phyloP scores from a whole-genome alignment of 2,113 vertebrate genomes.

The Atlantisia rogersi region DNA sequence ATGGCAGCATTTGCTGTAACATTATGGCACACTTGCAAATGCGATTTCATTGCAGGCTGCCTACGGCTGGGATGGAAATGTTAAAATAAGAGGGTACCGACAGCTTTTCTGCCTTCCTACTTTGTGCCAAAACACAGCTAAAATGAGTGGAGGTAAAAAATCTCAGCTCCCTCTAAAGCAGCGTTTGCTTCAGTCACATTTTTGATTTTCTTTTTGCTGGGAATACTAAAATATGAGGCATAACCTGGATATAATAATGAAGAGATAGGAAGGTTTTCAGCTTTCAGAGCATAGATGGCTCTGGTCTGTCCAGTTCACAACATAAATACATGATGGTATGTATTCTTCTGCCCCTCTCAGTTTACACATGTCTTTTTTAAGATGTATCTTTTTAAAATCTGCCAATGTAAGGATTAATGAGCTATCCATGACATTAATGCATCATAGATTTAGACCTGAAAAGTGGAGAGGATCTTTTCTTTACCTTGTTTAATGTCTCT shows the following conservation, averaged over 20 bases:
- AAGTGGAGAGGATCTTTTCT: not conserved
- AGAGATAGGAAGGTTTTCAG: not conserved
- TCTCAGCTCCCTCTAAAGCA: not conserved
- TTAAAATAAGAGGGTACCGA: constrained; percentile 11
- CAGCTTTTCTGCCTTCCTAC: not conserved
- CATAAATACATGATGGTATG: not conserved
- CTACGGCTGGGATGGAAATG: not conserved
- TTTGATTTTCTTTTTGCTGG: not conserved
- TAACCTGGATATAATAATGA: not conserved
- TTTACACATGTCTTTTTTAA: not conserved
- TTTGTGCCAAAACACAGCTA: constrained; percentile 7
- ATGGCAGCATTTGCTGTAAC: constrained; percentile 23
- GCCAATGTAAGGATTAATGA: not conserved
- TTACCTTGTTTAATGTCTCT: not conserved
- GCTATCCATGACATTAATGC: not conserved
- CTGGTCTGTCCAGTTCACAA: not conserved
- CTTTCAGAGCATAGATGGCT: not conserved
- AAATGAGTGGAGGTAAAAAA: not conserved
- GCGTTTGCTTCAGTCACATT: not conserved
- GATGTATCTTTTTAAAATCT: not conserved
- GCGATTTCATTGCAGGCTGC: constrained; percentile 11
- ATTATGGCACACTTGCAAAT: constrained; percentile 14
- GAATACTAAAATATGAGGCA: not conserved
- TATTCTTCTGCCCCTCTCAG: not conserved
- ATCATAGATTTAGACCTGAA: not conserved